phyloP scores from a whole-genome alignment of 2,113 vertebrate genomes.

The Siniperca knerii region DNA sequence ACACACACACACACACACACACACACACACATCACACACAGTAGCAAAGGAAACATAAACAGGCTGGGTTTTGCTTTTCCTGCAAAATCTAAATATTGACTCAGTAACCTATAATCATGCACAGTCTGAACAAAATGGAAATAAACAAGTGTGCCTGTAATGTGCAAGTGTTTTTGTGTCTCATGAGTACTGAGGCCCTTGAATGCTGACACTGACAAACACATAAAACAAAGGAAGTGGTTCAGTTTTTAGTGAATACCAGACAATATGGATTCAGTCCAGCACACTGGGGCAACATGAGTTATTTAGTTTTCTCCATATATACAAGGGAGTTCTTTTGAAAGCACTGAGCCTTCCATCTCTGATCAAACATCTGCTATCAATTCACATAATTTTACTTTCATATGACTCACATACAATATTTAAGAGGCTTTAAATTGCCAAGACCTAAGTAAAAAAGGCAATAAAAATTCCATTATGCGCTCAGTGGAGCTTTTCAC shows the following conservation, averaged over 20 bases:
- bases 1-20: neutral
- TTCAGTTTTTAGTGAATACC: constrained; percentile 31
- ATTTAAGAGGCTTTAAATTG: constrained; percentile 40
- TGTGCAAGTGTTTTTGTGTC: constrained; percentile 55
- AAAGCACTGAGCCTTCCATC: neutral
- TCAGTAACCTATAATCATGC: constrained; percentile 77
- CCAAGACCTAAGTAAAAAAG: constrained; percentile 12
- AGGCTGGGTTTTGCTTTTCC: constrained; percentile 68
- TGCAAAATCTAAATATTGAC: constrained; percentile 79
- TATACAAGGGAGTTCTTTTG: constrained; percentile 25
- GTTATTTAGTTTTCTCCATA: constrained; percentile 14
- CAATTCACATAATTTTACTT: constrained; percentile 31
- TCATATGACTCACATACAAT: constrained; percentile 42
- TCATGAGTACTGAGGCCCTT: constrained; percentile 36
- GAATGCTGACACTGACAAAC: constrained; percentile 54
- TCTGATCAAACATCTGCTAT: constrained; percentile 63
- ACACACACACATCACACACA: constrained; percentile 45
- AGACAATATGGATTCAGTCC: constrained; percentile 54
- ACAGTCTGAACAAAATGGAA: constrained; percentile 68
- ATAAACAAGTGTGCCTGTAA: constrained; percentile 71
- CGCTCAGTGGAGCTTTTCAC: constrained; percentile 11
- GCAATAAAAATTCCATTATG: constrained; percentile 36
- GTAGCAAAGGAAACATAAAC: constrained; percentile 67
- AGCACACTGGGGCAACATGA: constrained; percentile 21
- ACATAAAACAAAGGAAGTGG: constrained; percentile 48